Evolutionary conservation across 2,797 vertebrate species (phyloP).

Genomic region (Gobionotothen gibberifrons): DNA sequence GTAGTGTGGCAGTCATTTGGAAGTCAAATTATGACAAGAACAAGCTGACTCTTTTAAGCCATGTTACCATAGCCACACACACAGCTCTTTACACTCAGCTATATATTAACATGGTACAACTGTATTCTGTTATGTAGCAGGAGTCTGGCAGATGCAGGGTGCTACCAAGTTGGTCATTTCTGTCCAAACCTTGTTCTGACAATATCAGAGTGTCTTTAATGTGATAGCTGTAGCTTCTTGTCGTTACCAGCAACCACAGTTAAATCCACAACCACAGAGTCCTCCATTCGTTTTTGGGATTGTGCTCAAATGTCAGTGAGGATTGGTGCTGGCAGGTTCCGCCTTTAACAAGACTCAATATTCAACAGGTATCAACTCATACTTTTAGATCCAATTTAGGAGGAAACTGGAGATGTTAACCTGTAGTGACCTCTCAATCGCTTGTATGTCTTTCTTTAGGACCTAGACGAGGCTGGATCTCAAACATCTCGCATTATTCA

Average conservation of each 20-base stretch:
- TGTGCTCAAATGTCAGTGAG: constrained; percentile 55
- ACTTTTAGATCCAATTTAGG: neutral
- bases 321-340: constrained; percentile 37
- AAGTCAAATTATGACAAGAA: neutral
- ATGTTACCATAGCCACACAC: neutral
- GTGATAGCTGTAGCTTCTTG: constrained; percentile 1
- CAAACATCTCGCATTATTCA: neutral
- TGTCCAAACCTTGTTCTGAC: neutral
- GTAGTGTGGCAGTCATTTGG: neutral
- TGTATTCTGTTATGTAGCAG: neutral
- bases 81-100: neutral
- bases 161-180: neutral
- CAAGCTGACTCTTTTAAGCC: neutral
- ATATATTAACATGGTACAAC: neutral
- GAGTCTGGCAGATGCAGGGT: too few relatives aligned
- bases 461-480: neutral
- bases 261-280: constrained; percentile 25
- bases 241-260: neutral
- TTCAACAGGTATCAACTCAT: constrained; percentile 37
- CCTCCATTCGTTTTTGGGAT: constrained; percentile 52
- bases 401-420: neutral
- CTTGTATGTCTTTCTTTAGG: constrained; percentile 6
- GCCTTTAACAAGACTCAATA: constrained; percentile 30
- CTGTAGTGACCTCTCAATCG: neutral
- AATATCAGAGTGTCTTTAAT: constrained; percentile 10